Percentiles rank a stretch among this genome's conserved stretches.
Conservation (phyloP, 2,888 invertebrate genomes). For the Morpho achilles region DNA sequence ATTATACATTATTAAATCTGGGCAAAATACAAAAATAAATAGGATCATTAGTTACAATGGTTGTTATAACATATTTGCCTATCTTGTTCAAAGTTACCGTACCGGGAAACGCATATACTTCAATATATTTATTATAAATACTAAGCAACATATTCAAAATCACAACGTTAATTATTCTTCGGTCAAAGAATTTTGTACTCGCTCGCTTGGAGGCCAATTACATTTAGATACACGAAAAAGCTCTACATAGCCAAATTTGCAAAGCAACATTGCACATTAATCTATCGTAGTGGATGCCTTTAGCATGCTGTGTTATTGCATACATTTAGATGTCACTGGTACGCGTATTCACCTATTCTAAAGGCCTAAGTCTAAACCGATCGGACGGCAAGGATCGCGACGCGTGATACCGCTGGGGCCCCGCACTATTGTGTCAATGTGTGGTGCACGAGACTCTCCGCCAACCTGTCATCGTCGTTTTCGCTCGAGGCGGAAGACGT, state of each 20-base stretch:
- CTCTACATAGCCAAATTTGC: constrained; percentile 48
- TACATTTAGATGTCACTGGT: background rate
- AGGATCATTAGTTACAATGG: background rate
- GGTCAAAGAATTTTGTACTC: constrained; percentile 15
- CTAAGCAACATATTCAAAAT: too few relatives aligned
- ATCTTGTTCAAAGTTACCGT: constrained; percentile 1
- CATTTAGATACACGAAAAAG: constrained; percentile 48
- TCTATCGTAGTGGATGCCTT: constrained; percentile 36
- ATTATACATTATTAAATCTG: too few relatives aligned
- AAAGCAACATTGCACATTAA: constrained; percentile 63
- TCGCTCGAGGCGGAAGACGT: constrained; percentile 97
- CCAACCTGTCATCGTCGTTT: constrained; percentile 93
- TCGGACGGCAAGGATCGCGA: constrained; percentile 7
- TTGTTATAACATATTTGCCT: background rate
- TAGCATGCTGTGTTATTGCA: constrained; percentile 38
- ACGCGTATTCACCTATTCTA: background rate
- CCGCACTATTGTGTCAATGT: constrained; percentile 74
- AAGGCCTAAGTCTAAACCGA: constrained; percentile 12
- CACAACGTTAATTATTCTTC: background rate
- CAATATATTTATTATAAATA: too few relatives aligned
- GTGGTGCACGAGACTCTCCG: constrained; percentile 41
- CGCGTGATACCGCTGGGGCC: constrained; percentile 51
- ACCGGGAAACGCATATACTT: too few relatives aligned
- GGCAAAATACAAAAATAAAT: background rate
- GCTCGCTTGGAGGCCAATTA: constrained; percentile 29